Evolutionary conservation across 2,888 invertebrate species (phyloP).

Genomic region (Trissoscelio sp.): DNA sequence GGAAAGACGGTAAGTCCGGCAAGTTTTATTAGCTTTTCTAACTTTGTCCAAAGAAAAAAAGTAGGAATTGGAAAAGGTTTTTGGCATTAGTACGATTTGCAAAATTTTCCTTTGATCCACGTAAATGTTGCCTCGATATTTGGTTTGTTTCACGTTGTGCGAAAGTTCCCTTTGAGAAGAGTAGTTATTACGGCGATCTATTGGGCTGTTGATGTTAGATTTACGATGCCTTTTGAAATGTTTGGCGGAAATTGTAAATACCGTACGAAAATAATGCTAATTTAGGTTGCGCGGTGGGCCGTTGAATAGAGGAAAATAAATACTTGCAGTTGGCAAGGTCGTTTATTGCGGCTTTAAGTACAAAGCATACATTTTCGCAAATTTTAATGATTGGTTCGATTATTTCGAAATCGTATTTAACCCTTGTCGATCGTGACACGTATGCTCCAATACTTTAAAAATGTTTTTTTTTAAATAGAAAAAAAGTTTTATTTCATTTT

Average conservation of each 20-base stretch:
- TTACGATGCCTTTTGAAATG: constrained; percentile 57
- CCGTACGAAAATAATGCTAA: constrained; percentile 57
- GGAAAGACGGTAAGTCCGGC: no score
- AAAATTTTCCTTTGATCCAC: no score
- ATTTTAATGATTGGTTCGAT: constrained; percentile 18
- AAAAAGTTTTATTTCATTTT: no score
- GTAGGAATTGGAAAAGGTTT: no score
- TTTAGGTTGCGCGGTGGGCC: constrained; percentile 33
- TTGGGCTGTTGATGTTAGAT: constrained; percentile 56
- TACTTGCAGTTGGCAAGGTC: constrained; percentile 15
- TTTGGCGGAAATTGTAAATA: constrained; percentile 60
- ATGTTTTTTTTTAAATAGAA: no score
- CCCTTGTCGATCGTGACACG: no score
- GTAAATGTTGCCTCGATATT: no score
- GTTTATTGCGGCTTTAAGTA: constrained; percentile 41
- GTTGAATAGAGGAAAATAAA: constrained; percentile 41
- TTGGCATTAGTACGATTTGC: no score
- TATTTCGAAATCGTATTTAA: constrained; percentile 2
- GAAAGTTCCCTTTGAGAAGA: constrained; percentile 41
- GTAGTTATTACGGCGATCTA: constrained; percentile 50
- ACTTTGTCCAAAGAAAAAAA: no score
- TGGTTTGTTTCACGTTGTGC: constrained; percentile 20
- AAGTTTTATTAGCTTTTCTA: no score
- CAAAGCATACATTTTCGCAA: constrained; percentile 26
- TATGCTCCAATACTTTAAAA: no score